Evolutionary conservation across 2,888 invertebrate species (phyloP).

Genomic region (Drosophila recens): DNA sequence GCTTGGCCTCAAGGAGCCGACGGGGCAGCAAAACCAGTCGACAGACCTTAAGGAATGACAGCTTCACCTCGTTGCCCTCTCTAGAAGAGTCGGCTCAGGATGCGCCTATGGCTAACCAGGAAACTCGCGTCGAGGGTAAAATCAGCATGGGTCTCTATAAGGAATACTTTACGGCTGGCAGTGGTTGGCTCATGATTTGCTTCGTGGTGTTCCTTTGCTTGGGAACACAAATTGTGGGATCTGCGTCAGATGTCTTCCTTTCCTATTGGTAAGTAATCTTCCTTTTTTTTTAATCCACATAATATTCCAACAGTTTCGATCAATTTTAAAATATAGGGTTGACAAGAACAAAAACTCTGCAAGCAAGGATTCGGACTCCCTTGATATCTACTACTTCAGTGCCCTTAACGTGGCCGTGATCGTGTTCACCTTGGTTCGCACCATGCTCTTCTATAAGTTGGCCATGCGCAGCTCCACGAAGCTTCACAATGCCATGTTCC

Average conservation of each 20-base stretch:
- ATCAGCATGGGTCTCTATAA: conserved; percentile 88
- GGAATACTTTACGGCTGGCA: conserved; percentile 90
- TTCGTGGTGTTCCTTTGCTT: conserved; percentile 88
- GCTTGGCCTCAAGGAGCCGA: conserved; percentile 64
- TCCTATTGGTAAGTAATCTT: conserved; percentile 87
- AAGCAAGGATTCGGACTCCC: conserved; percentile 51
- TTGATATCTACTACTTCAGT: conserved; percentile 86
- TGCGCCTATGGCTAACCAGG: conserved; percentile 86
- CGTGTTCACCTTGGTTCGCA: conserved; percentile 82
- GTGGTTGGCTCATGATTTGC: conserved; percentile 87
- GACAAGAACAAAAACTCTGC: conserved; percentile 64
- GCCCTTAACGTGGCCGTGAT: conserved; percentile 85
- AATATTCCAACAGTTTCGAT: background rate
- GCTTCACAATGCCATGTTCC: conserved; percentile 94
- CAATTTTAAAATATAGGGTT: conserved; percentile 51
- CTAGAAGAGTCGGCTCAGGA: conserved; percentile 82
- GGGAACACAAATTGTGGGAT: conserved; percentile 89
- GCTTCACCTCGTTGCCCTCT: conserved; percentile 86
- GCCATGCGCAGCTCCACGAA: conserved; percentile 91
- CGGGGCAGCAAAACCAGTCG: conserved; percentile 63
- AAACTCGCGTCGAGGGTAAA: conserved; percentile 88
- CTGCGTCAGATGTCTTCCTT: conserved; percentile 91
- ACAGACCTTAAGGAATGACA: conserved; percentile 78
- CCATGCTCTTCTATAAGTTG: conserved; percentile 86
- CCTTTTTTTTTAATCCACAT: background rate